Evolutionary conservation across 1,140 invertebrate species (phyloP).

Genomic region (Cyrtorhinus lividipennis): DNA sequence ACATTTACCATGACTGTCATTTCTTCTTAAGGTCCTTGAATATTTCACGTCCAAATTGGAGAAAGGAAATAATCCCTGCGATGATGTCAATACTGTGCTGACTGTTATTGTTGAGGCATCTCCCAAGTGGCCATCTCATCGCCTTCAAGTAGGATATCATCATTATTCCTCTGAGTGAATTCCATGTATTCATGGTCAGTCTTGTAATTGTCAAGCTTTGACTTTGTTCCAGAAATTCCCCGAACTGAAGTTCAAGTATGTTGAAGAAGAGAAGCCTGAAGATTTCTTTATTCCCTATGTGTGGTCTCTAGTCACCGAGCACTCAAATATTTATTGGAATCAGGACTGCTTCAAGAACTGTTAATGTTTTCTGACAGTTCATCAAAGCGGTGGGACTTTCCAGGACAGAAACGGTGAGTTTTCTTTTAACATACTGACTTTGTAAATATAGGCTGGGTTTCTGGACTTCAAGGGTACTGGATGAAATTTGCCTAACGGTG

Average conservation of each 20-base stretch:
- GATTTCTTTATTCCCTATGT: slow-evolving; percentile 99
- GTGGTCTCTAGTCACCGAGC: slow-evolving; percentile 73
- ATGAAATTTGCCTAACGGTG: no score
- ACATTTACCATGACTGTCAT: no score
- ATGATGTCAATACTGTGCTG: slow-evolving; percentile 74
- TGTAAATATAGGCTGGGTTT: no score
- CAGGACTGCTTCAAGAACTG: slow-evolving; percentile 17
- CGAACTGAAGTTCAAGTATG: slow-evolving; percentile 96
- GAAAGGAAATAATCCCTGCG: slow-evolving; percentile 40
- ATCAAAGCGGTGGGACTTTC: no score
- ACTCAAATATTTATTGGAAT: slow-evolving; percentile 18
- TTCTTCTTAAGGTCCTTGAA: slow-evolving; percentile 58
- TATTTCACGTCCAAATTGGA: slow-evolving; percentile 74
- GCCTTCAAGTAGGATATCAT: slow-evolving; percentile 53
- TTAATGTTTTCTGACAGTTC: slow-evolving; percentile 15
- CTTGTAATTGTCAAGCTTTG: not conserved
- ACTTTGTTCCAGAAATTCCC: slow-evolving; percentile 83
- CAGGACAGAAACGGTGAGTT: no score
- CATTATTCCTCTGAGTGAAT: not conserved
- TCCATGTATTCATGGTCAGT: not conserved
- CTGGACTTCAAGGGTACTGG: no score
- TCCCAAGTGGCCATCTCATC: slow-evolving; percentile 78
- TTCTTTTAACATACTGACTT: no score
- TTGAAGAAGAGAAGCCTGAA: slow-evolving; percentile 95
- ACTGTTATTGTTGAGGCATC: slow-evolving; percentile 73